Evolutionary conservation across 37 sponge, comb jelly and placozoan species (phyloP), one percentile per base, ranked within the genome.

Genomic region (Tethya wilhelma): DNA sequence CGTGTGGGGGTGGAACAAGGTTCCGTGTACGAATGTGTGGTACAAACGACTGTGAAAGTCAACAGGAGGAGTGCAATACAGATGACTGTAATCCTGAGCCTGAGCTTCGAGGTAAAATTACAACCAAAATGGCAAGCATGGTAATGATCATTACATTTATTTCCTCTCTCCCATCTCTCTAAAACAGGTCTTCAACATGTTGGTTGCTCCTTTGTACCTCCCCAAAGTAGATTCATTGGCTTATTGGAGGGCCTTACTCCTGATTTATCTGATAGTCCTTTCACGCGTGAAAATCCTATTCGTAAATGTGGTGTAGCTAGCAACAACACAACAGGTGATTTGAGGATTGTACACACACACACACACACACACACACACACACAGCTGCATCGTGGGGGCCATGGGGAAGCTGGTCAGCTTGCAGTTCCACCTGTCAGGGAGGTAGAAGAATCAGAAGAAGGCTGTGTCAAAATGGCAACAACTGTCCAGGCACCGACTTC

Each of bases 41-140:
- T 30, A 46, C 32, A 2, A 57, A 59, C 39, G 31, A 41, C 37
- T 83, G 84, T 31, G 55, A 36, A 33, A 64, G 42, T 29, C 75
- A 82, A 42, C 38, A 34, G 5, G 65, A 82, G 72, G 2, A 31
- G 28, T 89, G 89, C 59, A 89, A 89, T 65, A 71, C 71, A 25
- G 64, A 89, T 29, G 71, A 77, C 7, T 89, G 89, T 43, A 53
- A 67, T 28, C 82, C 88, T 33, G 77, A 88, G 30, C 88, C 75
- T 64, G 46, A 22, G 7, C 69, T 88, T 17, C 42, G 59, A 69
- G 88, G 88, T 72, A 34, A 62, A 62, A 62, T 25, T 62, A 9
- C 34, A 28, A 4, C 8, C 2, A 2, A 34, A 30, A 30, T 3
- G 37, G 1, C 33, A 30, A 65, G 3, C 2, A 28, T 30, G 8